Evolutionary conservation across 2,797 vertebrate genomes (phyloP).

Genomic region (Ispidina lecontei): DNA sequence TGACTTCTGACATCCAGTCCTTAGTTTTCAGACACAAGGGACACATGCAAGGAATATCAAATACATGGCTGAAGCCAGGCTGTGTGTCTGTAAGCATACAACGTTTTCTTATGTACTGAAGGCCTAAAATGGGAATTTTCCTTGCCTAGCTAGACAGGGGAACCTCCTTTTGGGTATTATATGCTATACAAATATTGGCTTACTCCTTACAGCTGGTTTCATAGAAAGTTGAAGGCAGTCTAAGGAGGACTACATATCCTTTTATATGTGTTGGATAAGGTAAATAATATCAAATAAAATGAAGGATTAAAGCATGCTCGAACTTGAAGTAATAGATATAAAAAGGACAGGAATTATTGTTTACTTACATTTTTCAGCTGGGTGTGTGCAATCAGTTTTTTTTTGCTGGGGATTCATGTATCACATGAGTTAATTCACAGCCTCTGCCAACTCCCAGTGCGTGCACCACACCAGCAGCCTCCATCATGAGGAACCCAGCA

Average conservation of each 20-base stretch:
- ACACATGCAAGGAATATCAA: constrained; percentile 51
- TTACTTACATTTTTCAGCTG: constrained; percentile 80
- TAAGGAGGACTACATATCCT: constrained; percentile 18
- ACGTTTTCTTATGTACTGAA: not conserved
- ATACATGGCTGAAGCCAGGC: not conserved
- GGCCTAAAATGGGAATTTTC: not conserved
- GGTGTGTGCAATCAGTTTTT: constrained; percentile 74
- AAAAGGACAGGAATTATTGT: constrained; percentile 74
- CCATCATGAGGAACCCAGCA: not conserved
- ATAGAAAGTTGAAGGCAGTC: constrained; percentile 55
- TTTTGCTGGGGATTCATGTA: constrained; percentile 71
- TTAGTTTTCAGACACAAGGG: constrained; percentile 43
- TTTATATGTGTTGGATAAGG: constrained; percentile 42
- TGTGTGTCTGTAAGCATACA: not conserved
- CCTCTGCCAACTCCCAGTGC: constrained; percentile 49
- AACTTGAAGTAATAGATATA: constrained; percentile 65
- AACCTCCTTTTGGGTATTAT: constrained; percentile 45
- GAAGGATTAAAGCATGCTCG: constrained; percentile 73
- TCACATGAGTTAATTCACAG: constrained; percentile 55
- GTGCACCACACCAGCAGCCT: constrained; percentile 23
- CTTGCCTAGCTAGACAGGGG: not conserved
- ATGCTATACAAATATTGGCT: constrained; percentile 38
- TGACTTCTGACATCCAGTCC: constrained; percentile 52
- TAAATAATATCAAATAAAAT: constrained; percentile 64
- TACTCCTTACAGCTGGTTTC: constrained; percentile 29